Evolutionary conservation across 2,888 invertebrate species (phyloP).

Genomic region (Aleiodes leptofemur): DNA sequence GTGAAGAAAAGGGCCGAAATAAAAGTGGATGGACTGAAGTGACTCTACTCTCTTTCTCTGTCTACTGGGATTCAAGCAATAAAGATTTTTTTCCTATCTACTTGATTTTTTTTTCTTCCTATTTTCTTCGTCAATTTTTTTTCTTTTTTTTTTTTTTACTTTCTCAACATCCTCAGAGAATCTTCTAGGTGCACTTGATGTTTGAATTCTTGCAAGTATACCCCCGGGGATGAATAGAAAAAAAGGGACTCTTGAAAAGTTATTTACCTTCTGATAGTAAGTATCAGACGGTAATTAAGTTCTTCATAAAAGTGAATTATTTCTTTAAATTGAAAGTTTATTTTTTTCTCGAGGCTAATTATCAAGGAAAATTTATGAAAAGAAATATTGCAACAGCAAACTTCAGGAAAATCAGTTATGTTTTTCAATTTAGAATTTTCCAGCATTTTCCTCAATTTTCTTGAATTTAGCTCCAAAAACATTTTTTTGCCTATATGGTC

Average conservation of each 20-base stretch:
- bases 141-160: slow-evolving; percentile 40
- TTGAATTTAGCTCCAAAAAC: no score
- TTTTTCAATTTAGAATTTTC: no score
- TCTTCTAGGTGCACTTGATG: slow-evolving; percentile 34
- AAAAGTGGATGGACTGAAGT: slow-evolving; percentile 49
- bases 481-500: no score
- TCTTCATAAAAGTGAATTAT: slow-evolving; percentile 24
- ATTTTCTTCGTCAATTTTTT: slow-evolving; percentile 40
- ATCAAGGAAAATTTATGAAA: neutral
- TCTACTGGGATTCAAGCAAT: slow-evolving; percentile 49
- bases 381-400: no score
- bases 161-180: slow-evolving; percentile 26
- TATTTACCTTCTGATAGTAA: slow-evolving; percentile 26
- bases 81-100: slow-evolving; percentile 36
- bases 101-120: slow-evolving; percentile 10
- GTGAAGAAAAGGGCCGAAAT: slow-evolving; percentile 27
- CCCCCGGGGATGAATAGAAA: slow-evolving; percentile 18
- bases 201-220: slow-evolving; percentile 15
- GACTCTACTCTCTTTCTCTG: slow-evolving; percentile 47
- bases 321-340: neutral
- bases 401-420: no score
- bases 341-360: neutral
- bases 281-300: slow-evolving; percentile 25
- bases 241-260: slow-evolving; percentile 23
- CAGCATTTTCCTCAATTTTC: no score